Percentiles rank a stretch among this genome's conserved stretches.
Evolutionary conservation across 2,888 invertebrate species (phyloP).

Genomic region (Argyresthia albistria): DNA sequence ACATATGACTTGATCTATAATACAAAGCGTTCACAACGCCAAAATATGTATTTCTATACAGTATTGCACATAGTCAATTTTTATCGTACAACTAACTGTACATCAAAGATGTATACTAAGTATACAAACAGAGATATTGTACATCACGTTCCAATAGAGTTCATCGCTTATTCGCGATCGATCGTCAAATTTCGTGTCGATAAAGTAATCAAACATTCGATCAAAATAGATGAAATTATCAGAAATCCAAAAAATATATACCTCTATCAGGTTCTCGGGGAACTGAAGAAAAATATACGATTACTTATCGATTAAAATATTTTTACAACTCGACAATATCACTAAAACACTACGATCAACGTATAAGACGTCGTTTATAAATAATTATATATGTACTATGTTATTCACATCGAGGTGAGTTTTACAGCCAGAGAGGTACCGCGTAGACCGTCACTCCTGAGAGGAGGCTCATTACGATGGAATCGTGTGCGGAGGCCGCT

Average conservation of each 20-base stretch:
- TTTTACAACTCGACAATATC: constrained; percentile 54
- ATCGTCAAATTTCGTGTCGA: constrained; percentile 39
- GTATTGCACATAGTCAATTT: constrained; percentile 68
- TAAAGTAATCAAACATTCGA: constrained; percentile 33
- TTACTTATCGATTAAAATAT: constrained; percentile 28
- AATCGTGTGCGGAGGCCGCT: constrained; percentile 27
- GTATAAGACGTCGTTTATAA: constrained; percentile 38
- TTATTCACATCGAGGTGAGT: constrained; percentile 48
- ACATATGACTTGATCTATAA: constrained; percentile 71
- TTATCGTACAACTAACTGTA: constrained; percentile 56
- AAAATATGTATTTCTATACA: constrained; percentile 65
- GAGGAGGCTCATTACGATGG: constrained; percentile 35
- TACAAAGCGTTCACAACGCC: constrained; percentile 72
- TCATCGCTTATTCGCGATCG: not conserved
- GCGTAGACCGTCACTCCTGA: constrained; percentile 46
- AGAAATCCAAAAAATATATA: constrained; percentile 29
- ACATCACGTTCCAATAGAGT: constrained; percentile 22
- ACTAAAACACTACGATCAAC: constrained; percentile 41
- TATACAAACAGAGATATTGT: constrained; percentile 41
- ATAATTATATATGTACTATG: constrained; percentile 56
- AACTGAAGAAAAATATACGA: constrained; percentile 33
- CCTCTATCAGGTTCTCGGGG: constrained; percentile 34
- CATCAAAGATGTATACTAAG: constrained; percentile 29
- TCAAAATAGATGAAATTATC: constrained; percentile 30
- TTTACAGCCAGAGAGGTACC: constrained; percentile 62